A percentile compares a stretch with the other conserved stretches of the same genome.
Evolutionary conservation across 2,797 vertebrate species (phyloP).

Genomic region (Clangula hyemalis): DNA sequence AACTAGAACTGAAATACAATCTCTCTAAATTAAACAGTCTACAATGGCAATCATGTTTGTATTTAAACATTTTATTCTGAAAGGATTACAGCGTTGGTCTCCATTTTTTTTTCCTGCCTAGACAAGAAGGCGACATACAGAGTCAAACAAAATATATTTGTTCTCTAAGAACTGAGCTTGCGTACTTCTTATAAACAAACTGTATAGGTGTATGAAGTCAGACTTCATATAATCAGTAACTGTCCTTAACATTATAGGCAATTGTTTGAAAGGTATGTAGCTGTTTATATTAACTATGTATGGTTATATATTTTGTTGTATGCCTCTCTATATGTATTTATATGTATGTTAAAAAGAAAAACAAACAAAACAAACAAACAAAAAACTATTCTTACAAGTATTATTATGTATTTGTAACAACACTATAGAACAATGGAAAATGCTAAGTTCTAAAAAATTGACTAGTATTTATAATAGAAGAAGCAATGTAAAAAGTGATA

Average conservation of each 20-base stretch:
- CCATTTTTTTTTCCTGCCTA: slow-evolving; percentile 82
- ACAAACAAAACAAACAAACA: too few species aligned
- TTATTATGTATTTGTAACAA: not conserved
- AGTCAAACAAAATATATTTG: slow-evolving; percentile 90
- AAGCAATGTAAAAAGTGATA: not conserved
- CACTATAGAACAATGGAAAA: not conserved
- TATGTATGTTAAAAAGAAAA: not conserved
- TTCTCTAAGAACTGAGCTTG: slow-evolving; percentile 84
- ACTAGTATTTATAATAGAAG: not conserved
- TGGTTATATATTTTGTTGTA: not conserved
- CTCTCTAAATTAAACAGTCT: slow-evolving; percentile 86
- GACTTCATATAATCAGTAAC: slow-evolving; percentile 74
- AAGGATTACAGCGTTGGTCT: slow-evolving; percentile 88
- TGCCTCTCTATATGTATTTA: not conserved
- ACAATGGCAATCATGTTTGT: slow-evolving; percentile 88
- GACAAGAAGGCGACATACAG: slow-evolving; percentile 89
- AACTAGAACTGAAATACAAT: slow-evolving; percentile 86
- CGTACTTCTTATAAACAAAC: slow-evolving; percentile 74
- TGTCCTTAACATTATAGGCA: slow-evolving; percentile 65
- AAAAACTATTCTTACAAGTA: not conserved
- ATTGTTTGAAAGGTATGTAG: slow-evolving; percentile 64
- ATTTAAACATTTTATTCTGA: slow-evolving; percentile 93
- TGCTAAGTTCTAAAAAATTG: not conserved
- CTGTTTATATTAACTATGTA: slow-evolving; percentile 50
- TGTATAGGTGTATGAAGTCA: slow-evolving; percentile 73